These are phyloP conservation scores for Ecdyonurus torrentis DNA, from an alignment of 2,888 invertebrate genomes.

Conservation along the genomic window DNA sequence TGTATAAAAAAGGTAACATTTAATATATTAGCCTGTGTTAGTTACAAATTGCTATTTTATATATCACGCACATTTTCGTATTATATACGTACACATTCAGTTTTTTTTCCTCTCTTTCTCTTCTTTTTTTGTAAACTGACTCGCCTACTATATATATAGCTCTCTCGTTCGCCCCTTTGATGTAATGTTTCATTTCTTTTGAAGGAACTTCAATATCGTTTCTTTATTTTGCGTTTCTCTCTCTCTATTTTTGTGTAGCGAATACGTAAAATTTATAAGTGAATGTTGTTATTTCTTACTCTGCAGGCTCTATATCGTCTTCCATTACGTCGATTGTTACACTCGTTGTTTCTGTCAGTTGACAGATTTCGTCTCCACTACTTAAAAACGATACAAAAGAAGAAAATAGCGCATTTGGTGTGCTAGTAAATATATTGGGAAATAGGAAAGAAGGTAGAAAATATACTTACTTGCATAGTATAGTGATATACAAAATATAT, in stretches of 20 bases:
- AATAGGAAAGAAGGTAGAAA: too few species aligned
- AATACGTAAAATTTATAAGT: too few species aligned
- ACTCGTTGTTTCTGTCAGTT: neutral
- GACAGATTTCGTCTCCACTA: neutral
- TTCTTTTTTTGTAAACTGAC: slow-evolving; percentile 16
- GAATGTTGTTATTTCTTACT: slow-evolving; percentile 4
- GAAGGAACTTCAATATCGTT: slow-evolving; percentile 21
- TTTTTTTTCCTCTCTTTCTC: slow-evolving; percentile 18
- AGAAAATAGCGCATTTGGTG: too few species aligned
- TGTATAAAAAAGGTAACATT: too few species aligned
- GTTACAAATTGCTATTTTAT: slow-evolving; percentile 6
- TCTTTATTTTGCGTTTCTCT: slow-evolving; percentile 19
- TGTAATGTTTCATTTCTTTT: slow-evolving; percentile 18
- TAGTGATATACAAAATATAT: too few species aligned
- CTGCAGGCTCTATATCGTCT: slow-evolving; percentile 21
- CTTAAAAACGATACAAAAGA: too few species aligned
- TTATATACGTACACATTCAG: slow-evolving; percentile 20
- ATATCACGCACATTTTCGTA: neutral
- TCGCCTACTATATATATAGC: neutral
- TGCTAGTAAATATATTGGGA: too few species aligned
- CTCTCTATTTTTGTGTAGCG: slow-evolving; percentile 19
- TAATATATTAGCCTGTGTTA: too few species aligned
- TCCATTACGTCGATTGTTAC: neutral
- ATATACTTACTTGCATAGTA: too few species aligned
- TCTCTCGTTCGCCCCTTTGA: slow-evolving; percentile 1